Base-by-base conservation (phyloP, 2,888 invertebrate genomes). In the Lordiphosa andalusiaca region DNA sequence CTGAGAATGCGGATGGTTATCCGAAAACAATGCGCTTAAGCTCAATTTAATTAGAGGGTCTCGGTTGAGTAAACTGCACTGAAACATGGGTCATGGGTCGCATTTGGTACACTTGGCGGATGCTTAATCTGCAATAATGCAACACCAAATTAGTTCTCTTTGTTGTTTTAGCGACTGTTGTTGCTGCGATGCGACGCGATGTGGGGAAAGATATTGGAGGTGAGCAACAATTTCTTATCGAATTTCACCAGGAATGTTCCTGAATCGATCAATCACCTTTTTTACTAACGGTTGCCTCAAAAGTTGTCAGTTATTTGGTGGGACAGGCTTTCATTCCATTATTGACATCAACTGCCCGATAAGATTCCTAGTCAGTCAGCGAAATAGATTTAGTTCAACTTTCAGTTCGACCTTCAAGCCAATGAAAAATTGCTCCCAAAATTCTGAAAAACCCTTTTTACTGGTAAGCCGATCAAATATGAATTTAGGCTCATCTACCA, bases 81-180 rank as follows among this genome's bases (percentile, higher is more conserved):
- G 19, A 36, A 35, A 21, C 23, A 30, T 10, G 30, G 35, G 21
- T 35, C n/a, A 47, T 47, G 35, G 21, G 47, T 36, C 35, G 9
- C 46, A 40, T 12, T 44, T 41, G 53, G 53, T 41, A 25, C 33
- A 63, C 63, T 40, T 13, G 60, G 59, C 65, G 59, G 54, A 65
- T 65, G 46, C 66, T 66, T 54, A 66, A 66, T 66, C 40, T 54
- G 33, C 48, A 44, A 41, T 60, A 60, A 66, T 66, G 54, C 66
- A 54, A 30, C 51, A 30, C 39, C 36, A 44, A 60, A 19, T 54
- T 54, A 66, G 60, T 66, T 65, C 53, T 37, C 47, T 49, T 35
- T 51, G 53, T 42, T 56, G 58, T 53, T 59, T 51, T 48, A 53
- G 49, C 16, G 36, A 46, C 39, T 39, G 9, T 16, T 39, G 38